These are phyloP conservation scores for Mareca strepera DNA, from an alignment of 2,797 vertebrate species.

Conservation along the genomic window DNA sequence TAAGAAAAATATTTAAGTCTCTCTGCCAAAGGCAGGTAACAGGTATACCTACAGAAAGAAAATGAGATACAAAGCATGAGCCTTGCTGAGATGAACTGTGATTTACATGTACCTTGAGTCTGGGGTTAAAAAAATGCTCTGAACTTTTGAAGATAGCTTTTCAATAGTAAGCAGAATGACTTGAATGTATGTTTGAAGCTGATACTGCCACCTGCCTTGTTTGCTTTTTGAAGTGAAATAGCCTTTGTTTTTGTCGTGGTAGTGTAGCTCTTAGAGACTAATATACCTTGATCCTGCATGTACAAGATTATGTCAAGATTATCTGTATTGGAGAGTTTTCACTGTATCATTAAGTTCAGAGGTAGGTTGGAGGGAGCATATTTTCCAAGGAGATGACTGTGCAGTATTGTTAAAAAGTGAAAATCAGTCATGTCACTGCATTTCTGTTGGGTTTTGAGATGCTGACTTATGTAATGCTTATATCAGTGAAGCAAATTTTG, in stretches of 20 bases:
- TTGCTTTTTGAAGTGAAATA: background rate
- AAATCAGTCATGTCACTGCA: background rate
- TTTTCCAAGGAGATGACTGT: background rate
- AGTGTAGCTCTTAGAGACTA: background rate
- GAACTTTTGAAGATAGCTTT: background rate
- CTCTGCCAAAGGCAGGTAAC: background rate
- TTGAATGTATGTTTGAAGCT: background rate
- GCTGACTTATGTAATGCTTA: background rate
- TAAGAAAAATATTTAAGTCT: background rate
- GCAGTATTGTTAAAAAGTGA: background rate
- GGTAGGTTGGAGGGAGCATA: background rate
- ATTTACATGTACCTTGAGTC: background rate
- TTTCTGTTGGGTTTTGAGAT: background rate
- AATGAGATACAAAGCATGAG: background rate
- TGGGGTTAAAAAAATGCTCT: background rate
- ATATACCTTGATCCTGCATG: background rate
- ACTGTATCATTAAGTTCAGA: background rate
- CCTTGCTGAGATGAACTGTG: background rate
- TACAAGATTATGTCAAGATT: background rate
- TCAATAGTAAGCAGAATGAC: background rate
- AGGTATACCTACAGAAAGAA: background rate
- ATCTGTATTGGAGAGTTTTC: background rate
- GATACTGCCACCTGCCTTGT: rapidly evolving
- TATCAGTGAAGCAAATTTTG: background rate
- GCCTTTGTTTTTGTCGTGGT: background rate